Base-by-base conservation (phyloP, 2,797 vertebrate genomes). In the Channallabes apus region DNA sequence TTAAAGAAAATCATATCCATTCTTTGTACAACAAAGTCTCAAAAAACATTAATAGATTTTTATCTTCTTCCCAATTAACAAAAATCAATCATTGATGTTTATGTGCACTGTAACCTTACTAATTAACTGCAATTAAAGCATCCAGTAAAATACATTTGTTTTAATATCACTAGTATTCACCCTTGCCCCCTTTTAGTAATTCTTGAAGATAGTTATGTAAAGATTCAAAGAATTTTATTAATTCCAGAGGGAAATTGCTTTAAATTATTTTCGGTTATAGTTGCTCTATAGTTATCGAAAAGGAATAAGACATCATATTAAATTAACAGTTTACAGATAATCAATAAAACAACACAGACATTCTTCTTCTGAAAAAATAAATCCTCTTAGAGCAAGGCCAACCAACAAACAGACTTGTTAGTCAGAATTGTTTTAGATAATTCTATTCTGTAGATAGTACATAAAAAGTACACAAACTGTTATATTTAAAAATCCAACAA, bases 331-430 rank as follows among this genome's bases (percentile, higher is more conserved):
- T 80, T 62, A 51, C 56, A 71, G 14, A 29, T 54, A 4, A 38
- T 4, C n/a, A 73, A 27, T 61, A 29, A 68, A 79, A 84, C 61
- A 61, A 27, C 29, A 81, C 38, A 46, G 78, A 58, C 32, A 29
- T 65, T 75, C 64, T 29, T 80, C 64, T 59, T 14, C 24, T n/a
- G 41, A 75, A 75, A 54, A 75, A 75, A 54, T 15, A 54, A 54
- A 75, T 8, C 46, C 46, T 56, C n/a, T 75, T 54, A 76, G 15
- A 29, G 51, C 17, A 76, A 75, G n/a, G 15, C 15, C 15, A 32
- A 56, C 18, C 51, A 56, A 54, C 6, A 54, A 75, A 54, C 7
- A 54, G 46, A 15, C 41, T 54, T 3, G 4, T 29, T 24, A 38
- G 27, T n/a, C 41, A 51, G 41, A 54, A 15, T 24, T 75, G 46